phyloP scores from a whole-genome alignment of 2,888 invertebrate species.

The Dryococelus australis region DNA sequence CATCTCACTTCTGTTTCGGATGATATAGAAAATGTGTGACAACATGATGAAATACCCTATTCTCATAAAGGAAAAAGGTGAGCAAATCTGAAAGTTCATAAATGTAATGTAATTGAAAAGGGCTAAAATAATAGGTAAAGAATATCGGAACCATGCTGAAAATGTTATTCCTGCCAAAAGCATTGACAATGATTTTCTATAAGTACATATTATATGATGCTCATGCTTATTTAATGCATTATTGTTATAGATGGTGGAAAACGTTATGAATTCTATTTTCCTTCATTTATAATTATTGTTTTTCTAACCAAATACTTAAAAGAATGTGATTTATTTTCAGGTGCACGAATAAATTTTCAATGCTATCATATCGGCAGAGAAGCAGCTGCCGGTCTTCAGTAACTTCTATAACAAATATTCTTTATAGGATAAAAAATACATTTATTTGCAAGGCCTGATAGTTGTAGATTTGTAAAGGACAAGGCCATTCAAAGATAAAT shows the following conservation, averaged over 20 bases:
- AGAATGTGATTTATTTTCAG: background rate
- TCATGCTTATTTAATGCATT: too few relatives aligned
- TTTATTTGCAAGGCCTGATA: background rate
- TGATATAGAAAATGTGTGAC: too few relatives aligned
- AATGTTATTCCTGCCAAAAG: background rate
- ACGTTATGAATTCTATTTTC: too few relatives aligned
- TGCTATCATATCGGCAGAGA: background rate
- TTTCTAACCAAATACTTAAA: background rate
- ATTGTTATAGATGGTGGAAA: too few relatives aligned
- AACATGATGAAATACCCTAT: too few relatives aligned
- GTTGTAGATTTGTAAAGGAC: slow-evolving; percentile 11
- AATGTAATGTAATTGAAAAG: background rate
- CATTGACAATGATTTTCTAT: background rate
- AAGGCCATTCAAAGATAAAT: background rate
- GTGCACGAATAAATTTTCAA: background rate
- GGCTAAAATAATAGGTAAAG: background rate
- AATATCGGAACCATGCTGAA: background rate
- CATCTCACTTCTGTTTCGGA: too few relatives aligned
- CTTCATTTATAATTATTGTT: background rate
- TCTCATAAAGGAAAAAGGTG: background rate
- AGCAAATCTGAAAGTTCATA: background rate
- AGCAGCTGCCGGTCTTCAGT: background rate
- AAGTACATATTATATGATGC: background rate
- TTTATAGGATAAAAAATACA: slow-evolving; percentile 12
- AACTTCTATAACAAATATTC: background rate